These are phyloP conservation scores for Meleagris gallopavo DNA, from an alignment of 2,113 vertebrate genomes.

Conservation along the genomic window DNA sequence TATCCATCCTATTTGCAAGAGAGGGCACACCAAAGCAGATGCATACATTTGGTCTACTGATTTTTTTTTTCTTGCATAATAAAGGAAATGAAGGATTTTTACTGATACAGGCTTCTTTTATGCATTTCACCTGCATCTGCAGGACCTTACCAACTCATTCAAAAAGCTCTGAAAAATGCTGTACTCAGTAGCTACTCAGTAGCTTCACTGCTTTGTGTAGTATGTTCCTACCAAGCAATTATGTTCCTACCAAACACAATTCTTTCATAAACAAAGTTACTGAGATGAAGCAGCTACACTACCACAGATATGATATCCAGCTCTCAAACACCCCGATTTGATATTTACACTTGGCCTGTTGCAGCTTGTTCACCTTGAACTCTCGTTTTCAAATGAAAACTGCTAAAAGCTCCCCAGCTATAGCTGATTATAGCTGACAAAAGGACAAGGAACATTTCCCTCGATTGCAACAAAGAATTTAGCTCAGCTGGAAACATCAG, in stretches of 20 bases:
- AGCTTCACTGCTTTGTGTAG: background rate
- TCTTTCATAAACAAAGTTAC: background rate
- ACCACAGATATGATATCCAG: accelerated
- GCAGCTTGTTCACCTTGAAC: background rate
- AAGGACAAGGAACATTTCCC: background rate
- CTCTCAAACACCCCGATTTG: background rate
- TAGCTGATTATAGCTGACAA: background rate
- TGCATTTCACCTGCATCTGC: background rate
- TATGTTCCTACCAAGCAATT: background rate
- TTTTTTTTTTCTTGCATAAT: background rate
- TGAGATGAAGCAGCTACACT: background rate
- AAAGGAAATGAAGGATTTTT: background rate
- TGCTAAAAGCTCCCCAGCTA: background rate
- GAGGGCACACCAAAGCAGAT: background rate
- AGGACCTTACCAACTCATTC: background rate
- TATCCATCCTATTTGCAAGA: background rate
- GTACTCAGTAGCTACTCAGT: too few species aligned
- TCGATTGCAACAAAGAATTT: background rate
- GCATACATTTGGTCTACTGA: background rate
- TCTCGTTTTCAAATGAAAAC: background rate
- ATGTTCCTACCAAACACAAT: background rate
- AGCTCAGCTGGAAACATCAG: background rate
- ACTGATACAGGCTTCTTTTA: background rate
- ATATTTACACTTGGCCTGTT: background rate
- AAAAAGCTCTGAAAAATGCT: background rate